These are phyloP conservation scores for Crenichthys baileyi DNA, from an alignment of 2,797 vertebrate genomes.

Conservation along the genomic window DNA sequence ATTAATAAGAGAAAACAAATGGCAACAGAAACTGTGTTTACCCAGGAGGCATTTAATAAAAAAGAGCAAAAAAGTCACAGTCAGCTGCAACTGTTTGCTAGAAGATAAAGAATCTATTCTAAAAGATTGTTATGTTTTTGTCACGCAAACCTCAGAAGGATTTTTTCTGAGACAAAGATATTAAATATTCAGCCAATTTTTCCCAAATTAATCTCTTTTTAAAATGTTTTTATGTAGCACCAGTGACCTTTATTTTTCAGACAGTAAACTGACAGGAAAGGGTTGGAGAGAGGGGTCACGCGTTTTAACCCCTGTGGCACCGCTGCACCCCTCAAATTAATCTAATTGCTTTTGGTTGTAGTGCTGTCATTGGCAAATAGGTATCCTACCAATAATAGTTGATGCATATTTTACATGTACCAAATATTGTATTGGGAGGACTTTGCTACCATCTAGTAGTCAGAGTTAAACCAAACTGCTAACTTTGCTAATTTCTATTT, in stretches of 20 bases:
- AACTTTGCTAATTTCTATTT: no score
- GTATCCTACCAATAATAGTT: background rate
- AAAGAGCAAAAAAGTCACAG: conserved; percentile 27
- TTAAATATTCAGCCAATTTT: background rate
- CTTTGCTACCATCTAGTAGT: no score
- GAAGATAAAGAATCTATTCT: conserved; percentile 24
- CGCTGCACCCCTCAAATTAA: background rate
- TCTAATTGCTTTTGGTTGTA: background rate
- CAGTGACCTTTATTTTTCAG: no score
- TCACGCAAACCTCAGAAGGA: background rate
- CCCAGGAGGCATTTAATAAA: conserved; percentile 41
- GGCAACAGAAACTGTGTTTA: conserved; percentile 43
- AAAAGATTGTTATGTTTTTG: conserved; percentile 28
- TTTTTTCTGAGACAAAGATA: background rate
- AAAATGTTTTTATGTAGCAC: no score
- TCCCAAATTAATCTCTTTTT: background rate
- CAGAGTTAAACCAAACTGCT: no score
- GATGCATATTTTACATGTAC: background rate
- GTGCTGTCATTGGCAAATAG: background rate
- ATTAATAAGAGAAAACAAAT: conserved; percentile 46
- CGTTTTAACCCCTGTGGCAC: no score
- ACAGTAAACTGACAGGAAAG: no score
- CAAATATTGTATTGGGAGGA: background rate
- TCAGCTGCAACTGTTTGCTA: conserved; percentile 35
- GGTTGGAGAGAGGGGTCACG: no score